phyloP scores from a whole-genome alignment of 1,140 invertebrate species.

The Pseudomyrmex gracilis region DNA sequence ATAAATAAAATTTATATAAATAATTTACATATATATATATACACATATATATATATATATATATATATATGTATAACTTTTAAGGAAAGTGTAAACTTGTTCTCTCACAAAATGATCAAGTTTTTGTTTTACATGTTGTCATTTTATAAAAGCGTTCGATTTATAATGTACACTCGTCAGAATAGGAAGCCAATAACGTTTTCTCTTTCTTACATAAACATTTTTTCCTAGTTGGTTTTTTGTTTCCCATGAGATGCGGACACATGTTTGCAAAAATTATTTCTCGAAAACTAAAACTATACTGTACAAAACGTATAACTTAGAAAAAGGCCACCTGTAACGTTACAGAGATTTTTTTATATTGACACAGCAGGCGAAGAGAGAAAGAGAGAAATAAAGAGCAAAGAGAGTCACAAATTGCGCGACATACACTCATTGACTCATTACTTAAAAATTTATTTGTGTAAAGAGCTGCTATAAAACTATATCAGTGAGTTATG shows the following conservation, averaged over 20 bases:
- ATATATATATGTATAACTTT: no score
- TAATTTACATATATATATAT: no score
- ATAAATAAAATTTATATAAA: no score
- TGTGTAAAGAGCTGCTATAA: slow-evolving; percentile 33
- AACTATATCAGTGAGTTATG: slow-evolving; percentile 50
- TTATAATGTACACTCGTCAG: slow-evolving; percentile 23
- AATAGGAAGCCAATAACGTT: slow-evolving; percentile 64
- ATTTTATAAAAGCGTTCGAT: slow-evolving; percentile 28
- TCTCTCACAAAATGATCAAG: no score
- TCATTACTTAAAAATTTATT: slow-evolving; percentile 51
- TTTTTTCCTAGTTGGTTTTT: slow-evolving; percentile 37
- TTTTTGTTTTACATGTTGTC: not conserved
- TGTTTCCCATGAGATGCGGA: slow-evolving; percentile 43
- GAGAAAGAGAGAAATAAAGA: not conserved
- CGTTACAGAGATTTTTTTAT: slow-evolving; percentile 27
- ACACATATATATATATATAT: no score
- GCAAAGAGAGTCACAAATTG: not conserved
- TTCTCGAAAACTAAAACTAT: slow-evolving; percentile 39
- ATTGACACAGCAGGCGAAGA: slow-evolving; percentile 29
- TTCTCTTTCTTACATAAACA: slow-evolving; percentile 16
- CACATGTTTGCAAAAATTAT: slow-evolving; percentile 53
- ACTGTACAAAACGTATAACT: slow-evolving; percentile 16
- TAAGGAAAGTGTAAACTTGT: no score
- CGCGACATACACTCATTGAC: slow-evolving; percentile 3
- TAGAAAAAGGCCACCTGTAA: slow-evolving; percentile 37